Conservation (phyloP, 2,113 vertebrate species). For the Otus sunia region DNA sequence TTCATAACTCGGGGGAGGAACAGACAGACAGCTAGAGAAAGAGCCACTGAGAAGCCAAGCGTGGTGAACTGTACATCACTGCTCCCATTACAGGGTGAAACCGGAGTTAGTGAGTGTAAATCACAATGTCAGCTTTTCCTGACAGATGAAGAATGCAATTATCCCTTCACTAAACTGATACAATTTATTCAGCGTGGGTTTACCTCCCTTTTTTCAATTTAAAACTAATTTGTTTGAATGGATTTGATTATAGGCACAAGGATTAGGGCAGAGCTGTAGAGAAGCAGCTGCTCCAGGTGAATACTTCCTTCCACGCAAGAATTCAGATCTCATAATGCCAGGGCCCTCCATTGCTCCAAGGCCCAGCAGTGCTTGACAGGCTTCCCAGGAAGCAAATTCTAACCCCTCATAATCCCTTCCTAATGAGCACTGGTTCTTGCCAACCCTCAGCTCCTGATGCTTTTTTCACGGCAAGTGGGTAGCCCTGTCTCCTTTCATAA, state of each 20-base stretch:
- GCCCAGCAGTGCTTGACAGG: background rate
- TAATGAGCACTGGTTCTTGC: accelerated
- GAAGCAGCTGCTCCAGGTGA: background rate
- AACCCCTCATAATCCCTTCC: background rate
- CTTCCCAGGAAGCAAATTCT: background rate
- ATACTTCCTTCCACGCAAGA: background rate
- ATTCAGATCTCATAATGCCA: accelerated
- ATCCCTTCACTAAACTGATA: background rate
- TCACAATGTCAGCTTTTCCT: background rate
- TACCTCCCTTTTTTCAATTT: background rate
- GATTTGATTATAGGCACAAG: background rate
- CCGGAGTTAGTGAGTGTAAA: background rate
- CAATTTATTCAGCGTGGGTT: background rate
- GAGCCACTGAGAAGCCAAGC: background rate
- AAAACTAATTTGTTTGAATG: background rate
- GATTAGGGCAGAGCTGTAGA: background rate
- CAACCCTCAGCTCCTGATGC: background rate
- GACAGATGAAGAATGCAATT: background rate
- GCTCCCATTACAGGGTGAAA: background rate
- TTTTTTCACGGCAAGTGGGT: background rate
- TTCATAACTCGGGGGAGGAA: background rate
- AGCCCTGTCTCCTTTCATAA: background rate
- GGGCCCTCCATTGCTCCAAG: background rate
- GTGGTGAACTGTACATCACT: background rate
- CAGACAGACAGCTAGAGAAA: background rate